Base-by-base conservation (phyloP, 1,140 invertebrate genomes). In the Cyphomyrmex costatus region DNA sequence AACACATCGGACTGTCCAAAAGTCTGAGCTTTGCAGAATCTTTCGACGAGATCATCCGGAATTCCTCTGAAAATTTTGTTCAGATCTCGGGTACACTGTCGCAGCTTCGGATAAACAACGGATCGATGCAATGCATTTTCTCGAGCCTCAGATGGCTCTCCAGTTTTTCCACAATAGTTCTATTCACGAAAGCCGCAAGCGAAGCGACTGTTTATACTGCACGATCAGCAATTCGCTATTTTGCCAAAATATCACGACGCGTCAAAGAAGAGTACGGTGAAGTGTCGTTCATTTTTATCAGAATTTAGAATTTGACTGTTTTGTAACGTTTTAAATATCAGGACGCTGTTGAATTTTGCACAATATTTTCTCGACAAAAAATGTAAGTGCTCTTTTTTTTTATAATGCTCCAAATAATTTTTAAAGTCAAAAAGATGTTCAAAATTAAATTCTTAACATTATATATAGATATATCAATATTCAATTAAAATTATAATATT, bases 101-200 rank as follows among this genome's bases (percentile, higher is more conserved):
- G 36, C 53, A 60, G 51, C 16, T 70, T 73, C 19, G 53, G 71
- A 83, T 83, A 83, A 83, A 83, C 79, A 83, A 83, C 79, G 36
- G 68, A 83, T 83, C 79, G 51, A 83, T 83, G 53, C 24, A 24
- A 61, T 24, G 24, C 24, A 36, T 36, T 71, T 82, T 60, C 68
- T 74, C 36, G 53, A 83, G 19, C 53, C 21, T 70, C 16, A 21
- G 24, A 56, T 30, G 42, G 53, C 36, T 53, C n/a, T 49, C 14
- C 53, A 19, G 12, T 60, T 83, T 83, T 83, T 83, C 21, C n/a
- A 21, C 53, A 83, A 83, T 56, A 33, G 33, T 74, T 24, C 79
- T 56, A 58, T 74, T 74, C 36, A 73, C 53, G 30, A 73, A 83
- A 83, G 24, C 68, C 27, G 24, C 79, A 73, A 73, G 78, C 12